Evolutionary conservation across 1,140 invertebrate genomes (phyloP), one percentile per base, ranked within the genome.

Genomic region (Anastatus disparis): DNA sequence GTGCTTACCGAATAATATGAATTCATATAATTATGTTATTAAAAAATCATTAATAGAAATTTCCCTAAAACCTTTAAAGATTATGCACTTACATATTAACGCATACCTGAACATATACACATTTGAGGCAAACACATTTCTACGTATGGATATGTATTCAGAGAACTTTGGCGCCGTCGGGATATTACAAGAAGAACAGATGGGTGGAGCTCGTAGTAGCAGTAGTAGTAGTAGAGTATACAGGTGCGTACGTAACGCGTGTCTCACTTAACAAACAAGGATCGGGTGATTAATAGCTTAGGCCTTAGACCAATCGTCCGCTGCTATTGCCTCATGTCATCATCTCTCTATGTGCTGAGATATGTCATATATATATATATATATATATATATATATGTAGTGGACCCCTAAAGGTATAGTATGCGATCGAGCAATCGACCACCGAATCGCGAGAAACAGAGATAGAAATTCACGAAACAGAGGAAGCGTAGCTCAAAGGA

Each of bases 231-330:
- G n/a, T 3, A 27, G 9, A 17, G 44, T 55, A 15, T 64, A 78
- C 79, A 81, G 77, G 82, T 83, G 80, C 80, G 77, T 79, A 75
- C 75, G 40, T 35, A 35, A 35, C 31, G 74, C 73, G 44, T 17
- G 35, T 63, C 61, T 71, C 75, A 76, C 79, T 85, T 83, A 83
- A 85, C 81, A 84, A 85, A 84, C 82, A 83, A 82, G 80, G 76
- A 79, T 65, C 62, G 53, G 17, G 78, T 84, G 82, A 85, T 85
- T 84, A 84, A 84, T 84, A 78, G 79, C 72, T 42, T 44, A 74
- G 73, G 74, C 77, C 66, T 75, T 75, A 75, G 77, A 77, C 72
- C 74, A 81, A 80, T 79, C 76, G 78, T 76, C 72, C 20, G 1
- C 13, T 3, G 42, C 65, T 58, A 52, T n/a, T n/a, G n/a, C n/a